Base-by-base conservation (phyloP, 2,113 vertebrate genomes). In the Passerina amoena region DNA sequence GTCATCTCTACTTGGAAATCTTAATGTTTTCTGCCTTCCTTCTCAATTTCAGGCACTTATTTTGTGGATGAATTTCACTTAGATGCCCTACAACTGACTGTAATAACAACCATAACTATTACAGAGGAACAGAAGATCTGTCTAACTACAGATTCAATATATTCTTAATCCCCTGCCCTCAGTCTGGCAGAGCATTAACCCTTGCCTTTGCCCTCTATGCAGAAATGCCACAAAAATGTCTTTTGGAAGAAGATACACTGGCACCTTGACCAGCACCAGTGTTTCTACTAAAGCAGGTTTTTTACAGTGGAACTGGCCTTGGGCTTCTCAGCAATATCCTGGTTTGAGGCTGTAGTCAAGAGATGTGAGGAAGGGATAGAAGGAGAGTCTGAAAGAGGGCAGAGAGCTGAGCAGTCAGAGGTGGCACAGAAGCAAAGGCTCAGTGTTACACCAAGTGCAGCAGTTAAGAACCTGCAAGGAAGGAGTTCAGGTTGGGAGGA, bases 361-460 rank as follows among this genome's bases (percentile, higher is more conserved):
- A 54, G 35, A 11, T 9, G 10, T 59, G 42, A 84, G 20, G 35
- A 85, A 84, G 12, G 12, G 28, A 33, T 1, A 35, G 37, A 17
- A 37, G 44, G 35, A 35, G 13, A 72, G 10, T 3, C 16, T 54
- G 14, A 22, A 37, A 44, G 13, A 65, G 5, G 5, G 9, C 42
- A 91, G 44, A 45, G 21, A 63, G 30, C 38, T 59, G n/a, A 47
- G 40, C 23, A 60, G 22, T 17, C 28, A 28, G 28, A 82, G 24
- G 17, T 6, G 7, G 11, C 18, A 45, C 14, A 14, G 7, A 17
- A 48, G 45, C 22, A 78, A 91, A 73, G 28, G 31, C 37, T 61
- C 22, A 5, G 11, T 9, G 13, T 3, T n/a, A 22, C 48, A 12
- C 6, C 4, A 18, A 64, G 18, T 0, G 37, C 37, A 37, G 10